A percentile compares a stretch with the other conserved stretches of the same genome.
These are phyloP conservation scores for Zophobas morio DNA, from an alignment of 1,140 invertebrate species.

Conservation along the genomic window DNA sequence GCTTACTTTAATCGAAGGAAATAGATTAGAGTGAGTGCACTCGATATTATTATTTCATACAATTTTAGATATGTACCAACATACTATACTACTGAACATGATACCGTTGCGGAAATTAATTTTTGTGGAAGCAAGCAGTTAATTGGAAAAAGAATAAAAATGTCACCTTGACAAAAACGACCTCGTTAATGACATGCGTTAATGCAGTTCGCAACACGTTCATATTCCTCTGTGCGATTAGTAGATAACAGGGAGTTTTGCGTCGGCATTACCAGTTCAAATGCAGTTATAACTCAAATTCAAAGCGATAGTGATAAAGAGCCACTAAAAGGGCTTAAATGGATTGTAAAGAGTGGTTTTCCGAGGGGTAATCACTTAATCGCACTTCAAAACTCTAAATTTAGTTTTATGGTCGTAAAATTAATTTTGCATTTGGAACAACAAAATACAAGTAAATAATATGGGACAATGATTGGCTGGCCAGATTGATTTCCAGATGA, in stretches of 20 bases:
- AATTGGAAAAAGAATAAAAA: conserved; percentile 10
- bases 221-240: neutral
- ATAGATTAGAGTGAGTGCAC: no score
- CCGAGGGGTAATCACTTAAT: no score
- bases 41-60: no score
- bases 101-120: neutral
- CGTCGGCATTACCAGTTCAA: neutral
- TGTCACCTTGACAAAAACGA: conserved; percentile 15
- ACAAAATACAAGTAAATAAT: conserved; percentile 2
- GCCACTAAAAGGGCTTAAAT: neutral
- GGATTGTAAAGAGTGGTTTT: neutral
- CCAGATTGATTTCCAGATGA: no score
- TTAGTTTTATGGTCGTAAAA: neutral
- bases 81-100: no score
- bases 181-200: neutral
- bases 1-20: no score
- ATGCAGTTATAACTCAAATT: neutral
- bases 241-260: neutral
- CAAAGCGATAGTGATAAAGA: neutral
- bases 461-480: no score
- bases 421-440: neutral
- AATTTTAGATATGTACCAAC: no score
- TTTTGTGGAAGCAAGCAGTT: neutral
- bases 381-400: neutral
- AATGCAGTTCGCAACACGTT: neutral